phyloP scores from a whole-genome alignment of 2,797 vertebrate genomes.

The Crocidura indochinensis region DNA sequence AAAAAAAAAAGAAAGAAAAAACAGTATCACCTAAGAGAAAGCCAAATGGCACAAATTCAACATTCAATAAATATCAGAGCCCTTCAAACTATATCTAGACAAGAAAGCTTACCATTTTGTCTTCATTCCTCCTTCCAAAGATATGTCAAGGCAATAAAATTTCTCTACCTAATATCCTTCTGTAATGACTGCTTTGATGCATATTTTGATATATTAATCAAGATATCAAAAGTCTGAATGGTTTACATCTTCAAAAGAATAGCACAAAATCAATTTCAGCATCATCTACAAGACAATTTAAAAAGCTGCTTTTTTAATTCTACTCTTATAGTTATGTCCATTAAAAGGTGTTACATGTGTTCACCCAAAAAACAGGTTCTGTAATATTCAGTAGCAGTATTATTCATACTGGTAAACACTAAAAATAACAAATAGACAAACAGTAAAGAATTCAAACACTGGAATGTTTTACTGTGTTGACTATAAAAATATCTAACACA shows the following conservation, averaged over 20 bases:
- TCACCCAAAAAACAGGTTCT: slow-evolving; percentile 35
- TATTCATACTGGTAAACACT: background rate
- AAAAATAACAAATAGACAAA: slow-evolving; percentile 35
- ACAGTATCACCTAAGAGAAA: slow-evolving; percentile 16
- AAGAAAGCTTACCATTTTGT: slow-evolving; percentile 42
- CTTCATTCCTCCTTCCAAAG: slow-evolving; percentile 3
- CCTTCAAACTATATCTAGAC: slow-evolving; percentile 45
- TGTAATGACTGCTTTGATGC: background rate
- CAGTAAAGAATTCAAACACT: background rate
- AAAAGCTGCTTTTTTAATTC: slow-evolving; percentile 44
- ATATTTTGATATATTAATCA: slow-evolving; percentile 40
- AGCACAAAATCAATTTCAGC: slow-evolving; percentile 50
- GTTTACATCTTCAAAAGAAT: slow-evolving; percentile 49
- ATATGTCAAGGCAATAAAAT: background rate
- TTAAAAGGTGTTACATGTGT: slow-evolving; percentile 16
- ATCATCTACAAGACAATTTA: background rate
- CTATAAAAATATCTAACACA: too few species aligned
- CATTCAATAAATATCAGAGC: slow-evolving; percentile 19
- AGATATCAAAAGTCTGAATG: slow-evolving; percentile 30
- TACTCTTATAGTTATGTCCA: background rate
- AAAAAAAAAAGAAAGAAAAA: slow-evolving; percentile 13
- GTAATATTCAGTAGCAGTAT: background rate
- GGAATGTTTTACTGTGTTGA: background rate
- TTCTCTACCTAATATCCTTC: background rate
- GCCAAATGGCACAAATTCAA: slow-evolving; percentile 24